Base-by-base conservation (phyloP, 2,888 invertebrate species). In the Phrixothrix hirtus region DNA sequence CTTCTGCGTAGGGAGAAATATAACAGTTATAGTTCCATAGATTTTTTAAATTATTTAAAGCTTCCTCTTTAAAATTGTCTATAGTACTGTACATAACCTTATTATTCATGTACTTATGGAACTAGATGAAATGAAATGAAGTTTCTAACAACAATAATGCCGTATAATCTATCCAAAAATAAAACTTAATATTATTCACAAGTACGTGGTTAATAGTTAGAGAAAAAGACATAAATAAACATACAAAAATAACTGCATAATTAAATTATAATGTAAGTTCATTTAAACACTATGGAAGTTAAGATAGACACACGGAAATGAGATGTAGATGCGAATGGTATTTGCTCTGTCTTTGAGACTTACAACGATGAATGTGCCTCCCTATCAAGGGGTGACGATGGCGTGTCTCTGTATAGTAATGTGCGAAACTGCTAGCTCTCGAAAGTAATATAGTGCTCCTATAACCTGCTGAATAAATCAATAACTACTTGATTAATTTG, bases 271-370 rank as follows among this genome's bases (percentile, higher is more conserved):
- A 47, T 25, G 31, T 30, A 31, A 47, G 32, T 47, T 47, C 32
- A 38, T 31, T 36, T 16, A 39, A 47, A 39, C 38, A 38, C 30
- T 34, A 32, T 37, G 30, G 36, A 46, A 46, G 38, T 46, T 46
- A 30, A 46, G 46, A 38, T 37, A 13, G 37, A 14, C 39, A 32
- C 32, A 47, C 21, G 47, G 38, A 47, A 47, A 34, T 47, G 39
- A 47, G 47, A 47, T 47, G 47, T 39, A 47, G 32, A 47, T 32
- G 34, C 39, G 39, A 39, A 38, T 31, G 47, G 38, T 47, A 47
- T 47, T 47, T 47, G 38, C 47, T 38, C 26, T 47, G 31, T 34
- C 47, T 47, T 47, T 47, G 38, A 47, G 38, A 47, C 34, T 32
- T 32, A 38, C 32, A 29, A 13, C 21, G 16, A 39, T 26, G 47